These are phyloP conservation scores for Mus minutoides DNA, from an alignment of 2,797 vertebrate species.

Conservation along the genomic window DNA sequence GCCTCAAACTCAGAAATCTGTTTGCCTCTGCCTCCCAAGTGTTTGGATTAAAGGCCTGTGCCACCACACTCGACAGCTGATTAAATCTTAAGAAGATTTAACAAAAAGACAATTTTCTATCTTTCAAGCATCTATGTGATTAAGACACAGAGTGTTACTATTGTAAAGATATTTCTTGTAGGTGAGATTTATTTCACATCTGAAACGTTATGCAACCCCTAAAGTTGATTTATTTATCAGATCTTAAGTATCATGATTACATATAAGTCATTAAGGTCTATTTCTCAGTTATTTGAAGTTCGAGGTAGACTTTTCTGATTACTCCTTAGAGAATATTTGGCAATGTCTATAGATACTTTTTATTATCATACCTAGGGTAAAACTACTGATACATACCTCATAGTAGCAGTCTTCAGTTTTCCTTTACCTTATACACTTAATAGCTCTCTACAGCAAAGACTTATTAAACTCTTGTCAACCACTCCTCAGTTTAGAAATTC, in stretches of 20 bases:
- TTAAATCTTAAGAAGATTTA: too few relatives aligned
- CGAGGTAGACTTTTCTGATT: background rate
- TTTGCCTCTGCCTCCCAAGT: too few relatives aligned
- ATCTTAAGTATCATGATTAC: background rate
- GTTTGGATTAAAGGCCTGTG: too few relatives aligned
- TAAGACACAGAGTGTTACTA: too few relatives aligned
- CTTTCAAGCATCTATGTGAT: too few relatives aligned
- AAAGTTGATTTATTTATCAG: background rate
- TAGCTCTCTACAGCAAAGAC: background rate
- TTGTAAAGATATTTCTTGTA: too few relatives aligned
- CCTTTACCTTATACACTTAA: background rate
- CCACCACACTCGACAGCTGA: too few relatives aligned
- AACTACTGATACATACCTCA: background rate
- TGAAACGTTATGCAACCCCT: background rate
- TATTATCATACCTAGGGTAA: background rate
- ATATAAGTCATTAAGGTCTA: background rate
- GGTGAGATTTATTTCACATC: background rate
- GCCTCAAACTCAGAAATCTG: too few relatives aligned
- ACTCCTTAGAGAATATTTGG: background rate
- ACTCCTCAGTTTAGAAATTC: background rate
- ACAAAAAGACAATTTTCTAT: too few relatives aligned
- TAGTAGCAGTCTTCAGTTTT: background rate
- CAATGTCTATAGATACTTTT: background rate
- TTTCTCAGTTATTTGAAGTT: background rate
- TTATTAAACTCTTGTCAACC: background rate